Evolutionary conservation across 1,140 invertebrate species (phyloP).

Genomic region (Samia ricini): DNA sequence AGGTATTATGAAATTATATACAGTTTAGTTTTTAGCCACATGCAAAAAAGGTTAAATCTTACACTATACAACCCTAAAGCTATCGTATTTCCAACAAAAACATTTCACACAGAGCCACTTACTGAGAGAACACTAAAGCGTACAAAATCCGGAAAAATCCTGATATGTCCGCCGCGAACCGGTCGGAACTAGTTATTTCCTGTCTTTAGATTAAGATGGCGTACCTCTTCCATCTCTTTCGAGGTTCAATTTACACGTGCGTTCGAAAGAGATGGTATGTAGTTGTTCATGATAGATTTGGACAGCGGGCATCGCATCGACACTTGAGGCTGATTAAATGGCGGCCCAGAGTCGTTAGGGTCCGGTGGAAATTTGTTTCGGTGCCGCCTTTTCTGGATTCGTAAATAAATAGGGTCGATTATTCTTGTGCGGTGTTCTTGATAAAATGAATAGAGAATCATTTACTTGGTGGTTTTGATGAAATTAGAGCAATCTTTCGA

Average conservation of each 20-base stretch:
- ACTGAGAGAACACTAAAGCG: conserved; percentile 22
- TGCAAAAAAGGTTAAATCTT: background rate
- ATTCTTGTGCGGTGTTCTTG: conserved; percentile 15
- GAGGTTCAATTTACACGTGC: conserved; percentile 2
- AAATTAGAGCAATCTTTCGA: background rate
- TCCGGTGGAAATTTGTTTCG: conserved; percentile 59
- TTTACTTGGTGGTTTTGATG: background rate
- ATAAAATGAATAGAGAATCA: background rate
- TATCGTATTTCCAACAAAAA: background rate
- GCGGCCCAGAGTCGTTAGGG: conserved; percentile 50
- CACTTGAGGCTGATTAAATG: conserved; percentile 66
- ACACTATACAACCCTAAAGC: background rate
- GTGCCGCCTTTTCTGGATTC: conserved; percentile 46
- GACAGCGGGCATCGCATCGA: conserved; percentile 51
- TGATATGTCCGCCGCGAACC: conserved; percentile 40
- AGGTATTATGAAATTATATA: too few species aligned
- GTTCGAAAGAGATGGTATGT: conserved; percentile 25
- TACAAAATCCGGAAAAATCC: conserved; percentile 52
- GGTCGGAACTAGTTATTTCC: conserved; percentile 56
- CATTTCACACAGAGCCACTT: conserved; percentile 14
- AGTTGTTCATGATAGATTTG: conserved; percentile 44
- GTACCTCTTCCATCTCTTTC: conserved; percentile 14
- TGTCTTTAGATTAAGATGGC: conserved; percentile 46
- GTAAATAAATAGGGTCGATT: conserved; percentile 51
- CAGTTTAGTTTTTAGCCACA: background rate